phyloP scores from a whole-genome alignment of 2,888 invertebrate genomes.

The Campaea margaritaria region DNA sequence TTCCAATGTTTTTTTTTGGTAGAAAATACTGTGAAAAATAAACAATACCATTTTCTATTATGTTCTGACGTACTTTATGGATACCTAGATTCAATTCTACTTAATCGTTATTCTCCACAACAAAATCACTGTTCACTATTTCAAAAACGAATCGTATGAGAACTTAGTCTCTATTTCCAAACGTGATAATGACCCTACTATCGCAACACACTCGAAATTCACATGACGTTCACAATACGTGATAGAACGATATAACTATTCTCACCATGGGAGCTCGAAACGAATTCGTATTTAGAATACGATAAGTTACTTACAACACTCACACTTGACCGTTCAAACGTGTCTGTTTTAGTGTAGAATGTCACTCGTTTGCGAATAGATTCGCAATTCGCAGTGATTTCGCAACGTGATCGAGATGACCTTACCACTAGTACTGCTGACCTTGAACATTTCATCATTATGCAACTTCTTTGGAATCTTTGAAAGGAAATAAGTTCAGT shows the following conservation, averaged over 20 bases:
- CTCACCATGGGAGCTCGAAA: slow-evolving; percentile 17
- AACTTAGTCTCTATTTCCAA: slow-evolving; percentile 15
- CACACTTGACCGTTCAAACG: slow-evolving; percentile 36
- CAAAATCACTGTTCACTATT: slow-evolving; percentile 21
- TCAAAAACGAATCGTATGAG: slow-evolving; percentile 26
- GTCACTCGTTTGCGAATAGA: slow-evolving; percentile 27
- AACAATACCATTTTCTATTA: no score
- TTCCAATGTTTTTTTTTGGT: no score
- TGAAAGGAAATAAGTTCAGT: slow-evolving; percentile 18
- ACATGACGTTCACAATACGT: slow-evolving; percentile 29
- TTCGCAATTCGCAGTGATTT: slow-evolving; percentile 16
- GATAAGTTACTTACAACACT: slow-evolving; percentile 22
- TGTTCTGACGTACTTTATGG: not conserved
- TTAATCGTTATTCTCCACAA: slow-evolving; percentile 13
- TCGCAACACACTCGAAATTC: slow-evolving; percentile 26
- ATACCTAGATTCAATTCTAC: slow-evolving; percentile 8
- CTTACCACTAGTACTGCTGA: slow-evolving; percentile 27
- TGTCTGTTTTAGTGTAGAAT: slow-evolving; percentile 22
- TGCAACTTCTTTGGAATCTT: slow-evolving; percentile 31
- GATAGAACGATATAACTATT: slow-evolving; percentile 5
- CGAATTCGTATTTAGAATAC: slow-evolving; percentile 18
- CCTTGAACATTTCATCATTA: slow-evolving; percentile 36
- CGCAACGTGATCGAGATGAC: slow-evolving; percentile 33
- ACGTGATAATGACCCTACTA: slow-evolving; percentile 31
- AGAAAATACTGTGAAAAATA: no score